Base-by-base conservation (phyloP, 2,888 invertebrate genomes). In the Drosophila tanythrix region DNA sequence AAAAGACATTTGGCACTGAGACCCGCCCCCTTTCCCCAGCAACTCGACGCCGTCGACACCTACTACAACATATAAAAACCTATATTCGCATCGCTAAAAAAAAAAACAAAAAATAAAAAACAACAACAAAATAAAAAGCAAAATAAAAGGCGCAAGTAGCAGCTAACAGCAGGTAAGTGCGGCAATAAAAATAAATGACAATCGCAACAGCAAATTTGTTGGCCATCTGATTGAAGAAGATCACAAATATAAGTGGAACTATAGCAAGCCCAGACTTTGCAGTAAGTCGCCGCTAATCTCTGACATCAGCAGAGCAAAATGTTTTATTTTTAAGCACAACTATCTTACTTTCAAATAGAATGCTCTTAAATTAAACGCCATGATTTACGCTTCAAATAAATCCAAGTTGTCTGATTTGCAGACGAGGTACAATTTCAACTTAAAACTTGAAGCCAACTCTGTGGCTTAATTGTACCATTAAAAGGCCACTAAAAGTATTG, bases 111-210 rank as follows among this genome's bases (percentile, higher is more conserved):
- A 53, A 55, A 55, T 8, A 25, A 18, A 25, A 53, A 53, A 15
- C 11, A n/a, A 3, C 25, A 36, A 8, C 25, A 4, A 8, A n/a
- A 40, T 40, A 7, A 53, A 53, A 52, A 21, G 13, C 21, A 21
- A 53, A 53, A 21, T 15, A 55, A 21, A 56, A 58, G 76, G 73
- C 76, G 73, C 73, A 81, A 81, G 80, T 79, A 80, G 80, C 80
- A 82, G 80, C 80, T 82, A 81, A 82, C 80, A 82, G 80, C 80
- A 82, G 80, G 80, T 81, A 81, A 81, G 83, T 82, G 80, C 61
- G 76, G 63, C 73, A 82, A 81, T 81, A 81, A 81, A 81, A 79
- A 68, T 81, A 70, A 81, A 81, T 81, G 80, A 67, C 80, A 82
- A 81, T 75, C 79, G 79, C 70, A 15, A 38, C 53, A 62, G 36